Evolutionary conservation across 2,113 vertebrate genomes (phyloP).

Genomic region (Chrysochloris asiatica): DNA sequence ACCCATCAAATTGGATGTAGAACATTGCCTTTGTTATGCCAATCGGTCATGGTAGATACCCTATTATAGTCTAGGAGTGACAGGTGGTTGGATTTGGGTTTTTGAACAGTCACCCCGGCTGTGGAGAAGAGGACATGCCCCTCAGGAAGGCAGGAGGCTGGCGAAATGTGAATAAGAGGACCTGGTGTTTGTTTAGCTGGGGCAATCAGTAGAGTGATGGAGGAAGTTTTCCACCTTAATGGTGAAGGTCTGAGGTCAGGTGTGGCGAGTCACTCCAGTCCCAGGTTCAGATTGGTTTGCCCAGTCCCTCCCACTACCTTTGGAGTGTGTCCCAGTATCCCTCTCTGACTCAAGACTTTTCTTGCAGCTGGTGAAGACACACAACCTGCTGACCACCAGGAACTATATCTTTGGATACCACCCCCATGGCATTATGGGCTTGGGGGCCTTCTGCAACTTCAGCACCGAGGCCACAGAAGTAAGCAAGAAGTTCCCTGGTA

Average conservation of each 20-base stretch:
- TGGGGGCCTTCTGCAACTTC: slow-evolving; percentile 98
- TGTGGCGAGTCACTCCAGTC: not conserved
- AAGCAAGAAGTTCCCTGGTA: slow-evolving; percentile 95
- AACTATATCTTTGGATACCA: slow-evolving; percentile 99
- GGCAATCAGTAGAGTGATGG: not conserved
- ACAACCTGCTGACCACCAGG: slow-evolving; percentile 92
- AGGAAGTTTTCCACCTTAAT: not conserved
- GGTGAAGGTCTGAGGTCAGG: not conserved
- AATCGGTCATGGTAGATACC: too few species aligned
- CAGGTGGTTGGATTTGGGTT: not conserved
- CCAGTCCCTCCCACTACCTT: not conserved
- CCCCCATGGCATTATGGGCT: slow-evolving; percentile 96
- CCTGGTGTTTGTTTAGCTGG: not conserved
- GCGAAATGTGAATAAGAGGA: not conserved
- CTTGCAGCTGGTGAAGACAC: slow-evolving; percentile 95
- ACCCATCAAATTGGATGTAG: too few species aligned
- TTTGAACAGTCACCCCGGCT: not conserved
- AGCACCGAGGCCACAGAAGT: slow-evolving; percentile 96
- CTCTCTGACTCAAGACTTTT: slow-evolving; percentile 28
- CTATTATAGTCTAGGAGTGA: not conserved
- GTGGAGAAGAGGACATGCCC: not conserved
- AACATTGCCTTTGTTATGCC: too few species aligned
- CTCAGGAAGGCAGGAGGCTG: not conserved
- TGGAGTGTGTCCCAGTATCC: not conserved
- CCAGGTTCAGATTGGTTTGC: too few species aligned